A percentile compares a stretch with the other conserved stretches of the same genome.
Evolutionary conservation across 2,113 vertebrate genomes (phyloP).

Genomic region (Xerus inauris): DNA sequence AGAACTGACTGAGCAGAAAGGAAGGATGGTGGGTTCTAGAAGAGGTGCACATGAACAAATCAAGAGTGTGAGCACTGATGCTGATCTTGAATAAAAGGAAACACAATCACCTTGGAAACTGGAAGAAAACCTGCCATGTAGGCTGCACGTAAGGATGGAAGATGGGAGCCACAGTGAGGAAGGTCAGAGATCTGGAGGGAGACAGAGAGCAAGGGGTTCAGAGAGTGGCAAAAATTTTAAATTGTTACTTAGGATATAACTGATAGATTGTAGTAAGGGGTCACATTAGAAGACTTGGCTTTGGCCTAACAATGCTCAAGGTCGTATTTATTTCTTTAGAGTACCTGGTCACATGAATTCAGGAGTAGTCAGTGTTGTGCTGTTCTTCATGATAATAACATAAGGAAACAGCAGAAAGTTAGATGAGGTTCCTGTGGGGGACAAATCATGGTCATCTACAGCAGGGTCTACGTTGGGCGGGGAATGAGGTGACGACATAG

Average conservation of each 20-base stretch:
- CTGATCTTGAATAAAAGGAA: not conserved
- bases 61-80: rapidly evolving
- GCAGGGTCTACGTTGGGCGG: rapidly evolving
- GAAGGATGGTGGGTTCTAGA: not conserved
- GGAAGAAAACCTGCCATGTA: not conserved
- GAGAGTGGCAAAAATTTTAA: not conserved
- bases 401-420: not conserved
- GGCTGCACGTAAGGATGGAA: not conserved
- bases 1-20: not conserved
- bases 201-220: not conserved
- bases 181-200: not conserved
- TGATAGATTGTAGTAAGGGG: not conserved
- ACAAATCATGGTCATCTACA: not conserved
- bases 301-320: not conserved
- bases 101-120: not conserved
- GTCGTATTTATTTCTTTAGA: not conserved
- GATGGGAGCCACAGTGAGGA: not conserved
- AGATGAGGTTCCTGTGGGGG: not conserved
- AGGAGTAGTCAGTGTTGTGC: not conserved
- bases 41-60: rapidly evolving
- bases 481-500: not conserved
- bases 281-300: not conserved
- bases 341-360: not conserved
- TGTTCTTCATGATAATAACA: rapidly evolving
- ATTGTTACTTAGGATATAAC: not conserved